phyloP scores from a whole-genome alignment of 2,888 invertebrate species.

The Aphidius colemani region DNA sequence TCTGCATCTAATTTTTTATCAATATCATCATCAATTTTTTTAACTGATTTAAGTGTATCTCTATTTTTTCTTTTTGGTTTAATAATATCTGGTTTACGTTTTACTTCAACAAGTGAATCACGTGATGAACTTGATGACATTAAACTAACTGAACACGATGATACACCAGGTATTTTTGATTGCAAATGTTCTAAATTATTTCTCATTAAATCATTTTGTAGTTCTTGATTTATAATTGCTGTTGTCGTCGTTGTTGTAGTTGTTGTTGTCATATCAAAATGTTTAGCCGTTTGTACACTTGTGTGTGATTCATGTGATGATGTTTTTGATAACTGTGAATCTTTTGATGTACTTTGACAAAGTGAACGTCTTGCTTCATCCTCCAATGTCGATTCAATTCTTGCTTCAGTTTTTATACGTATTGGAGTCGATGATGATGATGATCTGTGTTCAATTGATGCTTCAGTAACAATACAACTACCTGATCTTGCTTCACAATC shows the following conservation, averaged over 20 bases:
- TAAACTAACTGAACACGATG: not conserved
- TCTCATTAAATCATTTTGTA: no score
- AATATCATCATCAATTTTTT: constrained; percentile 17
- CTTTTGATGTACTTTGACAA: constrained; percentile 40
- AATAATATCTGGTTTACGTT: constrained; percentile 39
- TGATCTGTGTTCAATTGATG: constrained; percentile 53
- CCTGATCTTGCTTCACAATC: constrained; percentile 43
- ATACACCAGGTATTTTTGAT: constrained; percentile 8
- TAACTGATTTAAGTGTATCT: constrained; percentile 35
- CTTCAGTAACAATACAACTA: constrained; percentile 51
- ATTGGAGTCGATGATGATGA: constrained; percentile 18
- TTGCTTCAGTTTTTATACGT: constrained; percentile 41
- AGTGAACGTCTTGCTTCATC: constrained; percentile 37
- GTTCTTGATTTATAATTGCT: constrained; percentile 17
- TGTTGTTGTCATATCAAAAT: constrained; percentile 24
- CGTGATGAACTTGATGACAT: constrained; percentile 38
- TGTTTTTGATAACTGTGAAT: constrained; percentile 45
- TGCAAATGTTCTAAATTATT: no score
- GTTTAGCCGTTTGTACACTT: constrained; percentile 31
- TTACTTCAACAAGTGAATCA: constrained; percentile 41
- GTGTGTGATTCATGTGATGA: constrained; percentile 47
- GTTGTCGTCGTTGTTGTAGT: constrained; percentile 24
- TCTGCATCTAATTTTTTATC: constrained; percentile 1
- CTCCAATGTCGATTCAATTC: constrained; percentile 40
- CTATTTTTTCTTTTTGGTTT: constrained; percentile 51